These are phyloP conservation scores for Eubasilissa regina DNA, from an alignment of 1,140 invertebrate genomes.

Conservation along the genomic window DNA sequence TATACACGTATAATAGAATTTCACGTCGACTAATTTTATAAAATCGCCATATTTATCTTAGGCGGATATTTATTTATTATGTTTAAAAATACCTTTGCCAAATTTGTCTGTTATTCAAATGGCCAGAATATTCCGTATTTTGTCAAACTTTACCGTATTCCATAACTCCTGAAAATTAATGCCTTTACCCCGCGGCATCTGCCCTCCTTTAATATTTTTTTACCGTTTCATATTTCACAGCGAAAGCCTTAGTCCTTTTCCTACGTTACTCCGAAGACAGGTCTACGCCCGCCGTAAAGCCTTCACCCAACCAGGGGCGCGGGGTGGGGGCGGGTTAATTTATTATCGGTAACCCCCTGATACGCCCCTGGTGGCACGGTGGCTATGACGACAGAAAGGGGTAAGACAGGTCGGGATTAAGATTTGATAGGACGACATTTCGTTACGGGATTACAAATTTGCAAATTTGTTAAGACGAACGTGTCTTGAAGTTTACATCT, in stretches of 20 bases:
- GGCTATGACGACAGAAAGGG: constrained; percentile 58
- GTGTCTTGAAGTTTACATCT: constrained; percentile 15
- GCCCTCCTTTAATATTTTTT: constrained; percentile 40
- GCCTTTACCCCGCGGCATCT: constrained; percentile 31
- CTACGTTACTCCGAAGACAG: constrained; percentile 56
- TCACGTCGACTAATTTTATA: too few species aligned
- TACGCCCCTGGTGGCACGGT: constrained; percentile 15
- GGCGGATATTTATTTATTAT: too few species aligned
- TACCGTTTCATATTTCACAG: constrained; percentile 52
- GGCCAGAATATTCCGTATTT: constrained; percentile 15
- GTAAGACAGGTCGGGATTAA: constrained; percentile 58
- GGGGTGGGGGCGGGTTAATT: not conserved
- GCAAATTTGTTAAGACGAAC: constrained; percentile 55
- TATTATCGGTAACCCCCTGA: constrained; percentile 19
- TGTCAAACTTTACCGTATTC: constrained; percentile 19
- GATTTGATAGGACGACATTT: constrained; percentile 58
- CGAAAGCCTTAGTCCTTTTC: constrained; percentile 30
- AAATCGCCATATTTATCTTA: too few species aligned
- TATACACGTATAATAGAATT: too few species aligned
- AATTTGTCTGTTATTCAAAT: constrained; percentile 13
- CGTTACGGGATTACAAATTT: constrained; percentile 60
- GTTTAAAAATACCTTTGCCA: too few species aligned
- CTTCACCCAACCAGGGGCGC: constrained; percentile 26
- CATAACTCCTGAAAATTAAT: constrained; percentile 17
- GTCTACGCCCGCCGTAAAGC: constrained; percentile 48